Conservation (phyloP, 2,888 invertebrate genomes). For the Apodemia duryi region DNA sequence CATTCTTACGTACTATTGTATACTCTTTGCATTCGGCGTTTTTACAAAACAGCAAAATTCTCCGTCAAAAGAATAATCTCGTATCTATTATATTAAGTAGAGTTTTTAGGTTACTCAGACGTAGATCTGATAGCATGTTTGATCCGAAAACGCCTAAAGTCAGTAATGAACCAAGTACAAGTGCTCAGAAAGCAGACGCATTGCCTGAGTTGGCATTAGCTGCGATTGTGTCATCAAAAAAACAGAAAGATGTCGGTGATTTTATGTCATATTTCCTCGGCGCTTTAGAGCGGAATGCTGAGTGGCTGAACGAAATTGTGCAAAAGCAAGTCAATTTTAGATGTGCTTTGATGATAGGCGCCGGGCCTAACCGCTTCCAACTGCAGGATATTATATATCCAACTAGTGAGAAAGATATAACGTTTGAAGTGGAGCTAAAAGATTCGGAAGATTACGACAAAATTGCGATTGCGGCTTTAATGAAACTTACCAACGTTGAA, state of each 20-base stretch:
- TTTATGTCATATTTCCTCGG: constrained; percentile 50
- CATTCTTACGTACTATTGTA: no score
- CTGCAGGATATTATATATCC: constrained; percentile 66
- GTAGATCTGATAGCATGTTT: constrained; percentile 26
- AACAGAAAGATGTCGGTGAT: constrained; percentile 59
- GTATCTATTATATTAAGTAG: neutral
- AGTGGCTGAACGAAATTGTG: constrained; percentile 58
- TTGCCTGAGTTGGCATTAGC: constrained; percentile 60
- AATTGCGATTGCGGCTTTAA: constrained; percentile 59
- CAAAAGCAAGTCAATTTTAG: constrained; percentile 54
- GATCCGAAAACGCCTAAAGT: constrained; percentile 35
- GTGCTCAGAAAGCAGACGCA: constrained; percentile 39
- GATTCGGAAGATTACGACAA: constrained; percentile 66
- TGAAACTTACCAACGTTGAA: constrained; percentile 50
- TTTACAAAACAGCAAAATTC: neutral
- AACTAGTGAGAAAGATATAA: constrained; percentile 44
- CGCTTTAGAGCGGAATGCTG: constrained; percentile 57
- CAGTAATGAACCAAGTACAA: constrained; percentile 32
- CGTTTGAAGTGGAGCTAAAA: constrained; percentile 58
- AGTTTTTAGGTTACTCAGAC: neutral
- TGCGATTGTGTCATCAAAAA: constrained; percentile 59
- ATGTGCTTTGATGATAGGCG: constrained; percentile 60
- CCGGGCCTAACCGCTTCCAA: constrained; percentile 66
- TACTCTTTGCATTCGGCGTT: neutral
- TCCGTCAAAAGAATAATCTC: neutral